phyloP scores from a whole-genome alignment of 23 tunicate species.

The Diplosoma virens region DNA sequence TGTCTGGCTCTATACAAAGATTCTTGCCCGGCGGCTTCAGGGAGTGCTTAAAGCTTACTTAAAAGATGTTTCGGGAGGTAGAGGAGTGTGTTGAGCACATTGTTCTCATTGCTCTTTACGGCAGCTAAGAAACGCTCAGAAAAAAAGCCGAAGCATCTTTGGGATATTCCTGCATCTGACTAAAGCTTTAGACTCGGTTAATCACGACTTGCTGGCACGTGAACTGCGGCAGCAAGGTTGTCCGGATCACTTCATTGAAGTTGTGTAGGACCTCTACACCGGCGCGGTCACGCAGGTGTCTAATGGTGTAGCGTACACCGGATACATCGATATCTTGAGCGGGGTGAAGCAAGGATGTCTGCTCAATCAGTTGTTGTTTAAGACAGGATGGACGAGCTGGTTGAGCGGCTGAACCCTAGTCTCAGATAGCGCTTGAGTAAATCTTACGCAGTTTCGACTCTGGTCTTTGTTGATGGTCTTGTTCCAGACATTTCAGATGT shows the following conservation, averaged over 20 bases:
- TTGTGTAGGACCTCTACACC: background rate
- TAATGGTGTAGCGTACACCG: background rate
- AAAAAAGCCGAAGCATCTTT: background rate
- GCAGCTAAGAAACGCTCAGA: too few species aligned
- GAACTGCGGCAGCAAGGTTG: background rate
- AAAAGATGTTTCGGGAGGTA: background rate
- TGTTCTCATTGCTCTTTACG: background rate
- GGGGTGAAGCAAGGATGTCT: constrained; percentile 9
- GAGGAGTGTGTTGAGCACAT: background rate
- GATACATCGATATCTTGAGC: background rate
- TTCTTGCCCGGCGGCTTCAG: background rate
- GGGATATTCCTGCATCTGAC: background rate
- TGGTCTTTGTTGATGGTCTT: too few species aligned
- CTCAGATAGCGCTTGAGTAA: too few species aligned
- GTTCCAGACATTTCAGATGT: too few species aligned
- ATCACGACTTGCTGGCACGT: background rate
- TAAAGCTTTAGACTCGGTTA: background rate
- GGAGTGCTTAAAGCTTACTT: background rate
- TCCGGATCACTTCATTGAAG: background rate
- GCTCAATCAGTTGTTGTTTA: background rate
- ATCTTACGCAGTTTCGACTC: too few species aligned
- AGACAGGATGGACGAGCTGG: background rate
- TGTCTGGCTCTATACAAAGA: background rate
- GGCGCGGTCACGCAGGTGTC: background rate
- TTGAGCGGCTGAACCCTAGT: background rate